These are phyloP conservation scores for Poecilia picta DNA, from an alignment of 2,797 vertebrate genomes.

Conservation along the genomic window DNA sequence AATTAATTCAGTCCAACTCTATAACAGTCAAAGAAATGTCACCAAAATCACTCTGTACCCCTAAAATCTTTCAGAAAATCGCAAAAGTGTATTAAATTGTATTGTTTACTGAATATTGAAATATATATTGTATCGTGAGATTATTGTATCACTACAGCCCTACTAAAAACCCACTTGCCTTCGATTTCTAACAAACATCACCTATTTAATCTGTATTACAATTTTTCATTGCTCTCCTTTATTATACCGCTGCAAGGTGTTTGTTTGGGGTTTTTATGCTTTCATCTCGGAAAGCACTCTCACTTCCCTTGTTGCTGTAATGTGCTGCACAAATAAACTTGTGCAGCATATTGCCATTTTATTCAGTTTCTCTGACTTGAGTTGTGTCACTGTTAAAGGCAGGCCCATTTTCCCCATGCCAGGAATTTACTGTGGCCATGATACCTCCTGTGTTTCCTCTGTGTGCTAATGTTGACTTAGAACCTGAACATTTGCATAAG, in stretches of 20 bases:
- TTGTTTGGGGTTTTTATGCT: neutral
- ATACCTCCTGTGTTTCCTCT: neutral
- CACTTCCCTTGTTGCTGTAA: neutral
- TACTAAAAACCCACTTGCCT: too few relatives aligned
- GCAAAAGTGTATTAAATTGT: too few relatives aligned
- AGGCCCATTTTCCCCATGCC: neutral
- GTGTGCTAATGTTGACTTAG: neutral
- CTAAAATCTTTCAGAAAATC: too few relatives aligned
- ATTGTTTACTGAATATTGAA: too few relatives aligned
- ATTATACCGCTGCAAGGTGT: neutral
- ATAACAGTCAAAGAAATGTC: too few relatives aligned
- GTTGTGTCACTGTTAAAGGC: neutral
- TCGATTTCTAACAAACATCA: too few relatives aligned
- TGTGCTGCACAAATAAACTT: neutral
- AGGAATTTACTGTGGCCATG: neutral
- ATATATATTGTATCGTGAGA: too few relatives aligned
- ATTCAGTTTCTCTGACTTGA: neutral
- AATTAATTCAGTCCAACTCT: too few relatives aligned
- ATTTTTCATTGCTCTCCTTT: neutral
- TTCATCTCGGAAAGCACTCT: neutral
- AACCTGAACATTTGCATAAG: neutral
- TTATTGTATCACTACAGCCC: too few relatives aligned
- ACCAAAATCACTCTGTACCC: too few relatives aligned
- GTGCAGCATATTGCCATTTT: neutral
- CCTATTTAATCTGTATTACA: neutral